These are phyloP conservation scores for Leuciscus waleckii DNA, from an alignment of 2,797 vertebrate species.

Conservation along the genomic window DNA sequence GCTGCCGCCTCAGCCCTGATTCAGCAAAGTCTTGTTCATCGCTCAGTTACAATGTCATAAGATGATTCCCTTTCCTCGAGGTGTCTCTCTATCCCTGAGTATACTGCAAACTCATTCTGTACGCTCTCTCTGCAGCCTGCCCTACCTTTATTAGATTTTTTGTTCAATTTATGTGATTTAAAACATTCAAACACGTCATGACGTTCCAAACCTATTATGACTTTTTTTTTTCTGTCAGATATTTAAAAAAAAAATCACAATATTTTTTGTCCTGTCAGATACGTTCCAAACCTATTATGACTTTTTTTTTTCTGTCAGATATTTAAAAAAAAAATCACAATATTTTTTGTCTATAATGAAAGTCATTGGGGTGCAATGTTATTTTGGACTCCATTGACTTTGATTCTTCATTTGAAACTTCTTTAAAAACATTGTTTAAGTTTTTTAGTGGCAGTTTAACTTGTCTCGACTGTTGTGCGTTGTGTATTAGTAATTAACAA, in stretches of 20 bases:
- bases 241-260: neutral
- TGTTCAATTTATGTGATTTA: neutral
- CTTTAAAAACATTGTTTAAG: neutral
- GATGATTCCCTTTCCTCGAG: constrained; percentile 8
- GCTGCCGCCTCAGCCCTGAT: constrained; percentile 29
- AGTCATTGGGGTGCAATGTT: neutral
- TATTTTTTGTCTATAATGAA: neutral
- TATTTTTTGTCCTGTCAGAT: neutral
- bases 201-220: neutral
- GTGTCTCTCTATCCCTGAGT: neutral
- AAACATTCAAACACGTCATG: neutral
- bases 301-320: neutral
- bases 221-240: neutral
- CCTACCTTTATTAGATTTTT: neutral
- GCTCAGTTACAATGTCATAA: constrained; percentile 18
- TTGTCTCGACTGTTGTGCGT: neutral
- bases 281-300: neutral
- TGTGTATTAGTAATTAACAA: neutral
- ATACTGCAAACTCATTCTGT: neutral
- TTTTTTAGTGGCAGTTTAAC: neutral
- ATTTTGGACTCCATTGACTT: neutral
- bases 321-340: neutral
- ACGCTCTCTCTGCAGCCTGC: neutral
- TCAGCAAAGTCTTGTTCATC: constrained; percentile 28
- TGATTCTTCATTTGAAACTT: neutral